These are phyloP conservation scores for Melangyna quadrimaculata DNA, from an alignment of 2,888 invertebrate species.

Conservation along the genomic window DNA sequence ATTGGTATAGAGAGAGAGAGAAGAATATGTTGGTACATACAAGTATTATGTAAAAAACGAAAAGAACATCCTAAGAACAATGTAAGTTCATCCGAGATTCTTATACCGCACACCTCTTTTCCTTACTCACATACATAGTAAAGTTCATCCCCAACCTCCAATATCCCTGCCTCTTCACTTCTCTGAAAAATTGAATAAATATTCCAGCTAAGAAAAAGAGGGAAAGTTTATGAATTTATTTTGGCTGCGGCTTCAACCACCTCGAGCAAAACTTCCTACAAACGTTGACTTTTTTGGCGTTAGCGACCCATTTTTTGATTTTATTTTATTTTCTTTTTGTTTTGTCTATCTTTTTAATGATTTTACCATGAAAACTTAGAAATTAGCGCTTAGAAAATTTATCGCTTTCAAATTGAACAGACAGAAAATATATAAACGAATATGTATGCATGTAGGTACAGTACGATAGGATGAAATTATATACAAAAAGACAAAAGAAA, in stretches of 20 bases:
- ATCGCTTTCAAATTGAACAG: constrained; percentile 67
- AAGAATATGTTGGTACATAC: background rate
- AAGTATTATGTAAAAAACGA: constrained; percentile 7
- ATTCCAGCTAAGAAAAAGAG: constrained; percentile 63
- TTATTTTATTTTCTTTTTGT: too few relatives aligned
- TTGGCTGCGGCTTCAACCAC: constrained; percentile 28
- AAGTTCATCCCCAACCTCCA: background rate
- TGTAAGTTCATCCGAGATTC: constrained; percentile 70
- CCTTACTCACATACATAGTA: background rate
- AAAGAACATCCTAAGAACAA: constrained; percentile 62
- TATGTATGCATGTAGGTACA: background rate
- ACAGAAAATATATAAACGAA: constrained; percentile 21
- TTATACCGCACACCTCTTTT: background rate
- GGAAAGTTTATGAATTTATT: constrained; percentile 68
- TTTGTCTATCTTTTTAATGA: background rate
- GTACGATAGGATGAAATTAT: constrained; percentile 11
- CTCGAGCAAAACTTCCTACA: constrained; percentile 13
- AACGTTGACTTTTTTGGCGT: background rate
- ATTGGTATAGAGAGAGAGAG: background rate
- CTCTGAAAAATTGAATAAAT: constrained; percentile 67
- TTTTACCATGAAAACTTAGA: constrained; percentile 64
- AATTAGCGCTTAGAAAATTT: constrained; percentile 69
- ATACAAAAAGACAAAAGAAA: background rate
- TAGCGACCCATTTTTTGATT: constrained; percentile 44
- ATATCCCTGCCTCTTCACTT: background rate